Percentiles rank a stretch among this genome's conserved stretches.
Conservation (phyloP, 2,113 vertebrate species). For the Copsychus sechellarum region DNA sequence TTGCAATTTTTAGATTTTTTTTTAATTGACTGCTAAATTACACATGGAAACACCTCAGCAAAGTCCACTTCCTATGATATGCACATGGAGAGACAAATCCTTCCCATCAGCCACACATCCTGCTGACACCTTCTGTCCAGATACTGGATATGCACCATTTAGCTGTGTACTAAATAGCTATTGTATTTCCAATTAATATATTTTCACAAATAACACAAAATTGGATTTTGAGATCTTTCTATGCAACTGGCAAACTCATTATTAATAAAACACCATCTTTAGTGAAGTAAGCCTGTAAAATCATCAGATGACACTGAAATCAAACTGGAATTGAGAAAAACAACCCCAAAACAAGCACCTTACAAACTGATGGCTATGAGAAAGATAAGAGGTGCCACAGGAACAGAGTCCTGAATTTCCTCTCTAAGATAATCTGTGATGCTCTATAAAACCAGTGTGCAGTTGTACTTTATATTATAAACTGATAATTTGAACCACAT, state of each 20-base stretch:
- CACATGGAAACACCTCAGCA: background rate
- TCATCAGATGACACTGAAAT: background rate
- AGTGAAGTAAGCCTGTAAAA: background rate
- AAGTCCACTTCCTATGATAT: background rate
- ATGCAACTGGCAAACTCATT: background rate
- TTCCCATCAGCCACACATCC: background rate
- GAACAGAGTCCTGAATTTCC: background rate
- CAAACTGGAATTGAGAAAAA: background rate
- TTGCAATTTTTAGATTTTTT: background rate
- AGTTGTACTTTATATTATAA: background rate
- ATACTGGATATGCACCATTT: background rate
- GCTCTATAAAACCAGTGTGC: background rate
- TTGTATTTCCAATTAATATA: accelerated
- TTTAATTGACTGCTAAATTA: background rate
- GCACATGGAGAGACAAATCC: background rate
- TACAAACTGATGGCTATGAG: background rate
- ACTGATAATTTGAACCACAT: background rate
- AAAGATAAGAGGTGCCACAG: background rate
- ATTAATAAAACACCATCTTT: background rate
- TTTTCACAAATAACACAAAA: background rate
- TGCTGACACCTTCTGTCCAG: slow-evolving; percentile 10
- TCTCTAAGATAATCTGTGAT: background rate
- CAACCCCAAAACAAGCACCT: background rate
- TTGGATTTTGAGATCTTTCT: background rate
- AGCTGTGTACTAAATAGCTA: background rate